Evolutionary conservation across 2,797 vertebrate genomes (phyloP).

Genomic region (Enteromius fasciolatus): DNA sequence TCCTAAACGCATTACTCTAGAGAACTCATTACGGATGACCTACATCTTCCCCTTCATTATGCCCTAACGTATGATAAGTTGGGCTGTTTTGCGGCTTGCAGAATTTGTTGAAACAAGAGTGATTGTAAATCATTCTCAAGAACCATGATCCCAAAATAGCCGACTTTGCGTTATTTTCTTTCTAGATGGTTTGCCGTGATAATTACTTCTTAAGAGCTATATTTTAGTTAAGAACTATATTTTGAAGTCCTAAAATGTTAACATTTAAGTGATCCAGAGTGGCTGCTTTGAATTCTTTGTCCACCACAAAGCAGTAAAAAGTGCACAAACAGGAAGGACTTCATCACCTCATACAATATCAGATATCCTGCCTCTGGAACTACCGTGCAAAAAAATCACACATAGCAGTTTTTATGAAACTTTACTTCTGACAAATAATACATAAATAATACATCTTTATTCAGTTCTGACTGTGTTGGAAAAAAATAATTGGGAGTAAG

Average conservation of each 20-base stretch:
- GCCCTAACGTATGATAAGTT: constrained; percentile 2
- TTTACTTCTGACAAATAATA: background rate
- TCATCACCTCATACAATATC: constrained; percentile 15
- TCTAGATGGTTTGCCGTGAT: background rate
- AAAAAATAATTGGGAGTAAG: background rate
- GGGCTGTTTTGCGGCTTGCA: background rate
- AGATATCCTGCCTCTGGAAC: constrained; percentile 22
- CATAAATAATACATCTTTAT: background rate
- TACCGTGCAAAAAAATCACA: background rate
- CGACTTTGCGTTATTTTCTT: background rate
- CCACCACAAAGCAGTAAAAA: constrained; percentile 19
- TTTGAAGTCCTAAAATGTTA: background rate
- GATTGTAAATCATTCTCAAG: constrained; percentile 14
- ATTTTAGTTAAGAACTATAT: constrained; percentile 2
- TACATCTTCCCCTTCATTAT: constrained; percentile 32
- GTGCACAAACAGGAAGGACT: constrained; percentile 37
- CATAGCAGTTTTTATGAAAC: background rate
- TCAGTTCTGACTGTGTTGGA: background rate
- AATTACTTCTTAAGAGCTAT: background rate
- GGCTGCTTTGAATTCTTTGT: constrained; percentile 23
- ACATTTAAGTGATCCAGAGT: background rate
- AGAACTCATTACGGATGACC: constrained; percentile 44
- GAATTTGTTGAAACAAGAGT: background rate
- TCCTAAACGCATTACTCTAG: constrained; percentile 18
- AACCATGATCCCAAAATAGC: background rate